A percentile compares a stretch with the other conserved stretches of the same genome.
Conservation (phyloP, 2,797 vertebrate genomes). For the Phrynocephalus guinanensis region DNA sequence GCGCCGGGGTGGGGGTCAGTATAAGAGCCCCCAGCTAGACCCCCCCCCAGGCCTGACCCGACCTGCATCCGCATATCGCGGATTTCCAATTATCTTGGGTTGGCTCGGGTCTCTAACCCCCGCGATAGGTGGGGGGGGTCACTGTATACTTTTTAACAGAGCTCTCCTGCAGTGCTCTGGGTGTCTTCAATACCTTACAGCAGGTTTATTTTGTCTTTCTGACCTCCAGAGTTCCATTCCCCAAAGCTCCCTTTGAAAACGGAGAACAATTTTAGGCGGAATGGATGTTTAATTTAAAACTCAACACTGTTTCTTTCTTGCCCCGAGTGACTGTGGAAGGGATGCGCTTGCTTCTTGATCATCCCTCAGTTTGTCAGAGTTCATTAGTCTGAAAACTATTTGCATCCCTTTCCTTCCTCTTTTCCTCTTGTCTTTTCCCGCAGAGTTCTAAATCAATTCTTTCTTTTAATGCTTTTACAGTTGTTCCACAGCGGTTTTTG, state of each 20-base stretch:
- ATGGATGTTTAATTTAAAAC: neutral
- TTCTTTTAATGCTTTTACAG: constrained; percentile 16
- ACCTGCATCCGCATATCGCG: no score
- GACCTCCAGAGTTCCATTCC: neutral
- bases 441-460: constrained; percentile 30
- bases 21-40: no score
- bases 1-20: no score
- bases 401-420: neutral
- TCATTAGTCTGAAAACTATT: constrained; percentile 36
- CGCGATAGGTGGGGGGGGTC: no score
- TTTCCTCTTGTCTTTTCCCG: constrained; percentile 29
- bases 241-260: neutral
- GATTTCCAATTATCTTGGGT: no score
- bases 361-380: constrained; percentile 46
- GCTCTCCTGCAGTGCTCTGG: neutral
- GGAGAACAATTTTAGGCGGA: neutral
- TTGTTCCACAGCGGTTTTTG: constrained; percentile 1
- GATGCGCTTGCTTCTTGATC: constrained; percentile 24
- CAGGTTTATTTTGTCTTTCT: neutral
- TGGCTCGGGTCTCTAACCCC: no score
- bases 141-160: neutral
- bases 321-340: neutral
- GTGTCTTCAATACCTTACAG: neutral
- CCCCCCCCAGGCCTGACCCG: no score
- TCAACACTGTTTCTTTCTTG: constrained; percentile 46